A percentile compares a stretch with the other conserved stretches of the same genome.
These are phyloP conservation scores for Prunella strophiata DNA, from an alignment of 2,797 vertebrate genomes.

Conservation along the genomic window DNA sequence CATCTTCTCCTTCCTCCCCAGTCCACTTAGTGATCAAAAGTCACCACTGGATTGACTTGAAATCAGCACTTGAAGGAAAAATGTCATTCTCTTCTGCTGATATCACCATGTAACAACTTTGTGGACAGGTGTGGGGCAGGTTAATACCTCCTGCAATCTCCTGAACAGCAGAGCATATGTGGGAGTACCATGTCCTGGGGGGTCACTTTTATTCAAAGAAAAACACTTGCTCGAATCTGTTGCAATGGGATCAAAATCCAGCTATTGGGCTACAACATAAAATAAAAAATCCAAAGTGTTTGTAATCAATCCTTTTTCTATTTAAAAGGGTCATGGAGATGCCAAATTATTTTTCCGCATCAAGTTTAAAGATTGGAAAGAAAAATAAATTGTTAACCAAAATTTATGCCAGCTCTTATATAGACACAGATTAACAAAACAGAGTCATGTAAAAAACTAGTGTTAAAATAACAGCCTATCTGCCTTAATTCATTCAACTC, in stretches of 20 bases:
- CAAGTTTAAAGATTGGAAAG: background rate
- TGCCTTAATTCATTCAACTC: constrained; percentile 16
- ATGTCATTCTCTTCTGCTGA: background rate
- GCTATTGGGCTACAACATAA: background rate
- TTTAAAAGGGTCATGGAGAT: background rate
- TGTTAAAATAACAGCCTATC: background rate
- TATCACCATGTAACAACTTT: background rate
- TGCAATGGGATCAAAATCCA: background rate
- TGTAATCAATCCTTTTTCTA: background rate
- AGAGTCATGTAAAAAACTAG: background rate
- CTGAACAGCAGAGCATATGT: background rate
- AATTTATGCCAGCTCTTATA: background rate
- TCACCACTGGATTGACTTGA: background rate
- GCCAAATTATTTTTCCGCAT: background rate
- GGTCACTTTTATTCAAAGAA: background rate
- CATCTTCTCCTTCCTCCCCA: background rate
- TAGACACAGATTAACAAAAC: background rate
- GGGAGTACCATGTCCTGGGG: background rate
- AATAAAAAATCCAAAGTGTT: background rate
- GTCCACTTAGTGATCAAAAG: background rate
- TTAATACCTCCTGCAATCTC: background rate
- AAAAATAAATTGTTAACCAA: background rate
- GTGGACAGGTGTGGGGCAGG: background rate
- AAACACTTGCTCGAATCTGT: background rate
- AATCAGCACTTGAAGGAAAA: background rate